phyloP scores from a whole-genome alignment of 1,140 invertebrate genomes.

The Aphis craccivora region DNA sequence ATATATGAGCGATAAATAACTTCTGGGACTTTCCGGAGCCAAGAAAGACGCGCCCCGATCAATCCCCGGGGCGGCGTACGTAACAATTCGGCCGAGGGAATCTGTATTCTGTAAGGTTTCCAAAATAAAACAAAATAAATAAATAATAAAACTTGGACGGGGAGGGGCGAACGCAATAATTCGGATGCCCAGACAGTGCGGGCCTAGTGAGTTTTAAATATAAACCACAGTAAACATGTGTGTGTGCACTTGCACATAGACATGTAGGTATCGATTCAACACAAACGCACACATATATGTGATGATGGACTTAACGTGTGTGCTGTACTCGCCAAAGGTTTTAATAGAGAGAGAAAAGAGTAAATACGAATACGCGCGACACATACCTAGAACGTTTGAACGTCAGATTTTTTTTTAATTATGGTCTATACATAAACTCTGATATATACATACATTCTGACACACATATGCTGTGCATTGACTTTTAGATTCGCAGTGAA shows the following conservation, averaged over 20 bases:
- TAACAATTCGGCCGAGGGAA: background rate
- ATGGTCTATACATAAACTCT: background rate
- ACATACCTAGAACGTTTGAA: background rate
- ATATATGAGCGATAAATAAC: slow-evolving; percentile 27
- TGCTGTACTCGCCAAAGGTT: background rate
- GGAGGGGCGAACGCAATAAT: slow-evolving; percentile 39
- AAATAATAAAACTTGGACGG: background rate
- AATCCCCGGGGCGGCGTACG: background rate
- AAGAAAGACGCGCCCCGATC: slow-evolving; percentile 36
- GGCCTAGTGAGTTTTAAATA: background rate
- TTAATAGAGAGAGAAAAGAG: background rate
- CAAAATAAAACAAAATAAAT: slow-evolving; percentile 5
- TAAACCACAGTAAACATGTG: background rate
- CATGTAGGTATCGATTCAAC: background rate
- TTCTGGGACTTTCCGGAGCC: slow-evolving; percentile 33
- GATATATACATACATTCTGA: background rate
- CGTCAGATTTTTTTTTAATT: slow-evolving; percentile 8
- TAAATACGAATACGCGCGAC: background rate
- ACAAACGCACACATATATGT: background rate
- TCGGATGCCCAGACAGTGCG: background rate
- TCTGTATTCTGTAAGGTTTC: slow-evolving; percentile 21
- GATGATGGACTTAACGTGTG: background rate
- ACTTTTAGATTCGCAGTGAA: background rate
- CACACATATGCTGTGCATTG: background rate
- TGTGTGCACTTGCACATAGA: background rate